These are phyloP conservation scores for Danio tinwini DNA, from an alignment of 2,797 vertebrate genomes.

Conservation along the genomic window DNA sequence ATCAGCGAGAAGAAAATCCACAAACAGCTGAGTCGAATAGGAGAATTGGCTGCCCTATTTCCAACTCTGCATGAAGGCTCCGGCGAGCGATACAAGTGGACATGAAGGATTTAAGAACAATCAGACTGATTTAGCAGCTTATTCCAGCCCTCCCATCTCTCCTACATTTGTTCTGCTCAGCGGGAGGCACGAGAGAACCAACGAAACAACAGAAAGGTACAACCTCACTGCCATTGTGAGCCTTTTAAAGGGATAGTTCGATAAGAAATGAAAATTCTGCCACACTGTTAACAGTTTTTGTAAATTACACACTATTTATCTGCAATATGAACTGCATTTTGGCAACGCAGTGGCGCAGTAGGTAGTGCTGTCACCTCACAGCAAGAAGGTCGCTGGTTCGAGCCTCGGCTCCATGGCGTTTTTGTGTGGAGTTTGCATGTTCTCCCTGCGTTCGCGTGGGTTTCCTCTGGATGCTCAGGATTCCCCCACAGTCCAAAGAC, in stretches of 20 bases:
- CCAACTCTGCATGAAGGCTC: constrained; percentile 59
- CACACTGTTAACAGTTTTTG: no score
- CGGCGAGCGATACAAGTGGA: constrained; percentile 65
- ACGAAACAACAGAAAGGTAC: constrained; percentile 25
- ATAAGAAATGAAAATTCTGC: no score
- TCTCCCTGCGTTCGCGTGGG: no score
- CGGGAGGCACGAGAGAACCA: not conserved
- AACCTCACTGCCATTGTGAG: not conserved
- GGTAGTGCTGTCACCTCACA: no score
- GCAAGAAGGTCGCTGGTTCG: no score
- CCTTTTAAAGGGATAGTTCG: not conserved
- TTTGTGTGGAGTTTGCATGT: no score
- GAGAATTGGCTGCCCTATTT: constrained; percentile 62
- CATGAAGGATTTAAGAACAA: constrained; percentile 69
- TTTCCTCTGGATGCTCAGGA: no score
- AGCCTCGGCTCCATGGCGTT: no score
- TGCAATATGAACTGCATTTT: no score
- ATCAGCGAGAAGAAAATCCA: constrained; percentile 59
- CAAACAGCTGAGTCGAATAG: constrained; percentile 55
- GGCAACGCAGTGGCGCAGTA: no score
- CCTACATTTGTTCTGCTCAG: constrained; percentile 48
- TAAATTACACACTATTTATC: no score
- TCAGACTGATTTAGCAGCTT: constrained; percentile 62
- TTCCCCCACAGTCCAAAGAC: no score
- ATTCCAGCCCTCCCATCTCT: constrained; percentile 49